Evolutionary conservation across 2,797 vertebrate species (phyloP).

Genomic region (Trematomus bernacchii): DNA sequence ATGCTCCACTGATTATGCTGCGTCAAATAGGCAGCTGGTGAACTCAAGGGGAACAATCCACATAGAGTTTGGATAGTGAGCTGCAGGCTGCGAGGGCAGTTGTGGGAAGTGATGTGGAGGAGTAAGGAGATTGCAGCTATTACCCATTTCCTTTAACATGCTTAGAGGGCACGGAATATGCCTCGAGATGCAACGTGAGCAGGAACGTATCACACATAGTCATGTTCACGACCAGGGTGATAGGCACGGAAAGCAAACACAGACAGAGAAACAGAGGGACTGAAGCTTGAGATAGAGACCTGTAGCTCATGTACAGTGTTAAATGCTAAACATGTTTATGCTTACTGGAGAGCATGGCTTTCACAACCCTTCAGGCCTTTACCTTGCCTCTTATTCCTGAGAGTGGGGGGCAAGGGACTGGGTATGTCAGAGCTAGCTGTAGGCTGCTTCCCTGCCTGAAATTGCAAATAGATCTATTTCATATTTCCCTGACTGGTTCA

Average conservation of each 20-base stretch:
- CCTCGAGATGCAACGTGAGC: slow-evolving; percentile 21
- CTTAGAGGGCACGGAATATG: slow-evolving; percentile 43
- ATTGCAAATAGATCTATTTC: slow-evolving; percentile 37
- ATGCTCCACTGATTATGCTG: slow-evolving; percentile 51
- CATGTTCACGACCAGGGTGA: slow-evolving; percentile 22
- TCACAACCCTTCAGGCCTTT: slow-evolving; percentile 51
- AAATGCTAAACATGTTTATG: slow-evolving; percentile 71
- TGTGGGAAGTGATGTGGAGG: slow-evolving; percentile 37
- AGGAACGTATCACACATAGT: slow-evolving; percentile 39
- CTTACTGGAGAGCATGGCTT: slow-evolving; percentile 59
- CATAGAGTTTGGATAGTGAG: slow-evolving; percentile 18
- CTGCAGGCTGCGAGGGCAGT: slow-evolving; percentile 32
- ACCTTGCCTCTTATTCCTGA: slow-evolving; percentile 50
- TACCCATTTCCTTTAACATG: slow-evolving; percentile 49
- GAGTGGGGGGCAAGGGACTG: slow-evolving; percentile 24
- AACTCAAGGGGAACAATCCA: slow-evolving; percentile 40
- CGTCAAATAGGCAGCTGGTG: slow-evolving; percentile 40
- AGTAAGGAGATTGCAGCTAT: slow-evolving; percentile 56
- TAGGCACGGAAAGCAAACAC: not conserved
- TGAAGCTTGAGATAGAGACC: slow-evolving; percentile 43
- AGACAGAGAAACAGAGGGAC: not conserved
- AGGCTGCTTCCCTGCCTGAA: slow-evolving; percentile 48
- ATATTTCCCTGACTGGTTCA: slow-evolving; percentile 26
- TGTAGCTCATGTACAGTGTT: slow-evolving; percentile 60
- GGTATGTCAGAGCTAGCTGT: slow-evolving; percentile 60